Base-by-base conservation (phyloP, 2,797 vertebrate species). In the Peromyscus aztecus region DNA sequence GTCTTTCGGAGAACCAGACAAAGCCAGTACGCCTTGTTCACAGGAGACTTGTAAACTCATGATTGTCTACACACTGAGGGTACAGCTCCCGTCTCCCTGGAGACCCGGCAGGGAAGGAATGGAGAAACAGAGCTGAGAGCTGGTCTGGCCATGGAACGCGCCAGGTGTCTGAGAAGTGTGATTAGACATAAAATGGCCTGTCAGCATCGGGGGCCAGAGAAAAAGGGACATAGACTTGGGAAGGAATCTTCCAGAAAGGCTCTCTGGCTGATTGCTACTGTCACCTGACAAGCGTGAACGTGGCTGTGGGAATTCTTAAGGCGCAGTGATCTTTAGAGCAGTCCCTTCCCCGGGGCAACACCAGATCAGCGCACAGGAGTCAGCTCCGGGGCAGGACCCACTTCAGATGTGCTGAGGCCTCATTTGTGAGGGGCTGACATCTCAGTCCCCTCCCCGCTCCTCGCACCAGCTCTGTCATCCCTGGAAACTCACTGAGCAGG, bases 401-500 rank as follows among this genome's bases (percentile, higher is more conserved):
- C 49, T 27, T 37, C 46, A 61, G 93, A 69, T 61, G 75, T 49
- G 63, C 94, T 40, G 43, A 71, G 91, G 91, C 40, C 81, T 89
- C 88, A 63, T 91, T 91, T 67, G 0, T 0, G 29, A 94, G 59
- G 46, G 0, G 3, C 0, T 24, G 75, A 43, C 90, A n/a, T 31
- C 57, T 6, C 92, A 57, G 17, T 67, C 46, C 61, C 81, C 67
- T 67, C 43, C 71, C 31, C 80, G 78, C 10, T 13, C 65, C 80
- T 90, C 80, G 90, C 61, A 78, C 49, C 96, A 67, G 76, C 84
- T 88, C 21, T 59, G 46, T 92, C 93, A 49, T 89, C 84, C 77
- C 49, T 31, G 57, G 75, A 90, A 92, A 78, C 73, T 88, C 71
- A 91, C 57, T 3, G n/a, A 85, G 84, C 93, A 24, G 27, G 65